phyloP scores from a whole-genome alignment of 1,140 invertebrate species.

The Melanaphis sacchari region DNA sequence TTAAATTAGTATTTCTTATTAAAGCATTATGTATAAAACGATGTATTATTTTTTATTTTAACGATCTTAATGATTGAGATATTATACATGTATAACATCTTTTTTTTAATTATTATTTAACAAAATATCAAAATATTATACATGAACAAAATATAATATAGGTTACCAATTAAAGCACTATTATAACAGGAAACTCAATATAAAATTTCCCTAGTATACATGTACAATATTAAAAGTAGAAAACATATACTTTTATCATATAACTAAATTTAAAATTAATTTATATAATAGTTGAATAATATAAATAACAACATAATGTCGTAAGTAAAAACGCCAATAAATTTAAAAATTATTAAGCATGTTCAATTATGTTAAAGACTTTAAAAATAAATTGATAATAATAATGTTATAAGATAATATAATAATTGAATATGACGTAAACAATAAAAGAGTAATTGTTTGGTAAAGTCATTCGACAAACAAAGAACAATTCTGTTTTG shows the following conservation, averaged over 20 bases:
- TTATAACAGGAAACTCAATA: not conserved
- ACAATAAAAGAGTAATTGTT: no score
- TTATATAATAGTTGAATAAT: not conserved
- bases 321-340: not conserved
- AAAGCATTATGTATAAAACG: not conserved
- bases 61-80: not conserved
- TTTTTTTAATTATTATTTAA: no score
- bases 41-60: not conserved
- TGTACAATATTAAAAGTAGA: not conserved
- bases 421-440: no score
- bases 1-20: not conserved
- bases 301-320: not conserved
- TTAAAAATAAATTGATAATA: not conserved
- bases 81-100: not conserved
- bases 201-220: not conserved
- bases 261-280: not conserved
- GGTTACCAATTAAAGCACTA: not conserved
- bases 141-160: not conserved
- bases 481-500: not conserved
- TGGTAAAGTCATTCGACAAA: no score
- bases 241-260: not conserved
- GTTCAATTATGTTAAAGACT: not conserved
- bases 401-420: no score
- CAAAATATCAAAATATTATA: no score
- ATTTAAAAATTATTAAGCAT: not conserved